Percentiles rank a stretch among this genome's conserved stretches.
These are phyloP conservation scores for Poecilia velifera DNA, from an alignment of 2,797 vertebrate species.

Conservation along the genomic window DNA sequence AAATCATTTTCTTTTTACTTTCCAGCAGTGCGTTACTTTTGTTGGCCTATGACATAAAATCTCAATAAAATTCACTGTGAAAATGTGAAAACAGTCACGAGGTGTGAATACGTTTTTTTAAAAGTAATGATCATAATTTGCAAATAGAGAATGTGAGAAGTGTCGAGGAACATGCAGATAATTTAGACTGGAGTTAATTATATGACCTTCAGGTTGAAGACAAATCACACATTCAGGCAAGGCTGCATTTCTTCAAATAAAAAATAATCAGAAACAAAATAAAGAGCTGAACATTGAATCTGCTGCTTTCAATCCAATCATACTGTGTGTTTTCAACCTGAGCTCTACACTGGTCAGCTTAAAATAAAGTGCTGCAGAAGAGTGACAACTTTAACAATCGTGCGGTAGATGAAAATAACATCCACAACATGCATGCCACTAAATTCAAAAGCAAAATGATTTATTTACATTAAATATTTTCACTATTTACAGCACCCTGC, in stretches of 20 bases:
- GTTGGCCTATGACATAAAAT: not conserved
- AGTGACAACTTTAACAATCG: not conserved
- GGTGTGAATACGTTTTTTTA: not conserved
- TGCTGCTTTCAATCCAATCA: constrained; percentile 67
- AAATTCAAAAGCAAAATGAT: not conserved
- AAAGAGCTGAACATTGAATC: constrained; percentile 12
- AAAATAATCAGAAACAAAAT: constrained; percentile 29
- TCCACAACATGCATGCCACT: not conserved
- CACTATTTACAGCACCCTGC: not conserved
- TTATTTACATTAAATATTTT: not conserved
- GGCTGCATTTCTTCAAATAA: constrained; percentile 10
- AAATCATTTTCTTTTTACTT: not conserved
- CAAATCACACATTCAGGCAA: constrained; percentile 28
- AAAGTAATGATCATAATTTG: constrained; percentile 5
- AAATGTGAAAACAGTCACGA: not conserved
- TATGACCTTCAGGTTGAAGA: constrained; percentile 30
- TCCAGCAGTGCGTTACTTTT: not conserved
- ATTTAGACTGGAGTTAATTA: constrained; percentile 50
- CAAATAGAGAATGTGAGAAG: constrained; percentile 46
- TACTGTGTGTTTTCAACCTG: not conserved
- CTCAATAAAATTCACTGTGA: not conserved
- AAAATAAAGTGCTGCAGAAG: not conserved
- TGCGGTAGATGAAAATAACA: not conserved
- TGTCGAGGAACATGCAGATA: constrained; percentile 62
- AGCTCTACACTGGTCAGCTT: not conserved